Percentiles rank a stretch among this genome's conserved stretches.
Conservation (phyloP, 2,888 invertebrate genomes). For the Nymphalis polychloros region DNA sequence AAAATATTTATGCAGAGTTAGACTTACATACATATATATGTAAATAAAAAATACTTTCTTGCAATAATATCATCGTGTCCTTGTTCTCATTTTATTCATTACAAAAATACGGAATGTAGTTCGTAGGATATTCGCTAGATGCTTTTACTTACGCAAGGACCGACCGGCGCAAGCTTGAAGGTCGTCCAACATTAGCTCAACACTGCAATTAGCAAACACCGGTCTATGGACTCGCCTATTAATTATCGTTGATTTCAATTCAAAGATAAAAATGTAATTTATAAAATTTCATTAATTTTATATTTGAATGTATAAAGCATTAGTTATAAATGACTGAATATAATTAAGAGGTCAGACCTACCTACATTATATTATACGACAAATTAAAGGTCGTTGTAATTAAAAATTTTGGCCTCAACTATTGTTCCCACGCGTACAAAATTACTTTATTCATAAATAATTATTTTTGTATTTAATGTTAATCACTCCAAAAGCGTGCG, state of each 20-base stretch:
- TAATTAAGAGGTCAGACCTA: too few relatives aligned
- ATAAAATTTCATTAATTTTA: background rate
- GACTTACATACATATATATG: background rate
- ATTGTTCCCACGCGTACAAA: too few relatives aligned
- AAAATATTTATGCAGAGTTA: too few relatives aligned
- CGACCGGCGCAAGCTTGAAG: slow-evolving; percentile 11
- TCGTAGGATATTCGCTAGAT: slow-evolving; percentile 7
- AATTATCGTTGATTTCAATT: background rate
- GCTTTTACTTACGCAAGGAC: slow-evolving; percentile 27
- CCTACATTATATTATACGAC: too few relatives aligned
- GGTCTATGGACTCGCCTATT: slow-evolving; percentile 1
- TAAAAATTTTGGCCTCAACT: too few relatives aligned
- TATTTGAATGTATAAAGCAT: too few relatives aligned
- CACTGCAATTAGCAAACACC: slow-evolving; percentile 1
- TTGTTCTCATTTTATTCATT: slow-evolving; percentile 5
- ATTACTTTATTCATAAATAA: too few relatives aligned
- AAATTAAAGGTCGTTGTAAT: too few relatives aligned
- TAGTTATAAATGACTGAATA: too few relatives aligned
- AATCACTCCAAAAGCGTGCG: too few relatives aligned
- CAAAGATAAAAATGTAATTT: background rate
- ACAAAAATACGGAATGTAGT: slow-evolving; percentile 5
- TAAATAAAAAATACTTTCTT: background rate
- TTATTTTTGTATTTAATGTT: too few relatives aligned
- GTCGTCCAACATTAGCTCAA: slow-evolving; percentile 5
- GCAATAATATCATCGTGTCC: background rate